These are phyloP conservation scores for Sminthopsis crassicaudata DNA, from an alignment of 2,113 vertebrate species.

Conservation along the genomic window DNA sequence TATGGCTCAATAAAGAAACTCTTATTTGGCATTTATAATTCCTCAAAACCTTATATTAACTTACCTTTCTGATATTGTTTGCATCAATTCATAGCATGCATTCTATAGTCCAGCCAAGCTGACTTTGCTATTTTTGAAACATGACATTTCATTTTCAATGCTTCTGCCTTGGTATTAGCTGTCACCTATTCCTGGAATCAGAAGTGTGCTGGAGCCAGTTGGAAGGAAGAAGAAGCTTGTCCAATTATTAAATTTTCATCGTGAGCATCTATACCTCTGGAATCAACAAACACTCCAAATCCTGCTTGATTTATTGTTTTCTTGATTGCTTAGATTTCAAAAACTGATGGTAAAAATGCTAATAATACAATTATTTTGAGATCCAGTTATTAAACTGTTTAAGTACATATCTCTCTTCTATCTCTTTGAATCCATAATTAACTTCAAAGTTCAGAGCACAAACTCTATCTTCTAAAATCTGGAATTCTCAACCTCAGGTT, in stretches of 20 bases:
- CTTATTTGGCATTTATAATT: background rate
- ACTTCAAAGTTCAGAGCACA: background rate
- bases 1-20: background rate
- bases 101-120: background rate
- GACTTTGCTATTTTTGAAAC: background rate
- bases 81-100: background rate
- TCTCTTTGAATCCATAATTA: background rate
- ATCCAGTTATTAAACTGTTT: background rate
- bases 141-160: background rate
- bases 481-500: background rate
- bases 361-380: background rate
- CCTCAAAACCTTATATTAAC: background rate
- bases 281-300: background rate
- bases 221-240: background rate
- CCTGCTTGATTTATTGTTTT: background rate
- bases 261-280: background rate
- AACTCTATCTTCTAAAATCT: background rate
- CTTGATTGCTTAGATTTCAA: background rate
- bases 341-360: background rate
- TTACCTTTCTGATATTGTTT: background rate
- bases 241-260: background rate
- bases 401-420: background rate
- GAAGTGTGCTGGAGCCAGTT: background rate
- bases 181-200: background rate
- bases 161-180: background rate